Evolutionary conservation across 2,888 invertebrate genomes (phyloP).

Genomic region (Platycheirus albimanus): DNA sequence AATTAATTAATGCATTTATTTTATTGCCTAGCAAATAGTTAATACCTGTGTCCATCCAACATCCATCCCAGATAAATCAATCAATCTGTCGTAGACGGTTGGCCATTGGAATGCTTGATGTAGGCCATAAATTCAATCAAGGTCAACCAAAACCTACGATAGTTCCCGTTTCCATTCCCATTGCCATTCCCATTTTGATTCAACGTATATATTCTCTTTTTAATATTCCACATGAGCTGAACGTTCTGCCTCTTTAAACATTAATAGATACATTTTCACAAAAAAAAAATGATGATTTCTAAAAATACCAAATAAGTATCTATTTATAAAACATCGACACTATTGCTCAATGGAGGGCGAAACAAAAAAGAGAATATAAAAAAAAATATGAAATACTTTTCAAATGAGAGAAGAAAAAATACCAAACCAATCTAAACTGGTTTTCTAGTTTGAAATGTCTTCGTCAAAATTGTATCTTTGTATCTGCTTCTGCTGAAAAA

Average conservation of each 20-base stretch:
- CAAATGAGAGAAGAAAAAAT: slow-evolving; percentile 48
- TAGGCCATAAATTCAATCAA: slow-evolving; percentile 9
- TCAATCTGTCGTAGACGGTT: neutral
- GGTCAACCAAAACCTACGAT: slow-evolving; percentile 18
- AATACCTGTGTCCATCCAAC: no score
- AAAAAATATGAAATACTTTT: slow-evolving; percentile 40
- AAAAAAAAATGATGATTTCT: slow-evolving; percentile 47
- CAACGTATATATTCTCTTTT: no score
- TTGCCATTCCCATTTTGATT: no score
- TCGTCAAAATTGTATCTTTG: slow-evolving; percentile 10
- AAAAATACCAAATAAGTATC: slow-evolving; percentile 70
- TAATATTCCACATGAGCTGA: no score
- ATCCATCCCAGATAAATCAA: no score
- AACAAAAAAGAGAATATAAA: slow-evolving; percentile 23
- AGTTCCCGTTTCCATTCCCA: slow-evolving; percentile 9
- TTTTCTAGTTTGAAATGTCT: slow-evolving; percentile 32
- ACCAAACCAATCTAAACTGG: slow-evolving; percentile 57
- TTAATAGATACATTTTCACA: no score
- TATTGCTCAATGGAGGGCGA: slow-evolving; percentile 69
- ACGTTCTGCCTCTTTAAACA: no score
- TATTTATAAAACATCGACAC: slow-evolving; percentile 70
- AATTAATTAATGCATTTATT: no score
- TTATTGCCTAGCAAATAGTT: no score
- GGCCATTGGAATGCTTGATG: neutral
- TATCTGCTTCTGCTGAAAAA: neutral